phyloP scores from a whole-genome alignment of 2,888 invertebrate species.

The Lithodes maja region DNA sequence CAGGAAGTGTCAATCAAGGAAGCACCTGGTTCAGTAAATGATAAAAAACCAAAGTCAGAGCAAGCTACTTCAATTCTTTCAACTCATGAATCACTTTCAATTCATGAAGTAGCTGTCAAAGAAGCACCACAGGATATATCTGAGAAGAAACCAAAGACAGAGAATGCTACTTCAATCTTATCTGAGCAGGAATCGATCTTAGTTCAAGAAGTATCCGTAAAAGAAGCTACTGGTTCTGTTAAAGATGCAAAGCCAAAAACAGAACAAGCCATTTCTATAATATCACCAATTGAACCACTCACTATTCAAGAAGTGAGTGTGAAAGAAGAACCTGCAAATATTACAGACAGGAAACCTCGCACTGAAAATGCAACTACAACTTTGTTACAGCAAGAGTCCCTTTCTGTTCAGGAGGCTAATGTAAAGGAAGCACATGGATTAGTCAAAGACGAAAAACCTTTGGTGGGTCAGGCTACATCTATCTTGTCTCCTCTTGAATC shows the following conservation, averaged over 20 bases:
- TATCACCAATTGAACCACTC: constrained; percentile 66
- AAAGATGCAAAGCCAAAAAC: constrained; percentile 31
- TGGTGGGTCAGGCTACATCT: constrained; percentile 69
- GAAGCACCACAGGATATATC: constrained; percentile 57
- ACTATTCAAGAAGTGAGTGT: constrained; percentile 67
- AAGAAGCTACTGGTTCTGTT: constrained; percentile 36
- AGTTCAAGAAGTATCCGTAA: constrained; percentile 57
- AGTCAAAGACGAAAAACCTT: constrained; percentile 44
- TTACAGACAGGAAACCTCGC: constrained; percentile 49
- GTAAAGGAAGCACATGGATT: constrained; percentile 36
- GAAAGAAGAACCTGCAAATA: constrained; percentile 50
- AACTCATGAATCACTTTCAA: constrained; percentile 45
- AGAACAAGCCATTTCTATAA: constrained; percentile 29
- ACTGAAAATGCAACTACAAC: constrained; percentile 52
- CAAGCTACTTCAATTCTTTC: constrained; percentile 35
- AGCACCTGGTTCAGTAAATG: constrained; percentile 53
- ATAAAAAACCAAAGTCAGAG: constrained; percentile 37
- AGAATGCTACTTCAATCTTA: constrained; percentile 63
- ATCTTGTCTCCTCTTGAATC: constrained; percentile 71
- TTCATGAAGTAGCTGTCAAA: constrained; percentile 72
- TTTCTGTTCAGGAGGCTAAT: constrained; percentile 43
- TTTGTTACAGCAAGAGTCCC: constrained; percentile 50
- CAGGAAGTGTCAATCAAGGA: constrained; percentile 75
- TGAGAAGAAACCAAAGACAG: constrained; percentile 57
- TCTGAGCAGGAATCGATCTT: constrained; percentile 35